A percentile compares a stretch with the other conserved stretches of the same genome.
phyloP scores from a whole-genome alignment of 2,113 vertebrate species.

The Pangasianodon hypophthalmus region DNA sequence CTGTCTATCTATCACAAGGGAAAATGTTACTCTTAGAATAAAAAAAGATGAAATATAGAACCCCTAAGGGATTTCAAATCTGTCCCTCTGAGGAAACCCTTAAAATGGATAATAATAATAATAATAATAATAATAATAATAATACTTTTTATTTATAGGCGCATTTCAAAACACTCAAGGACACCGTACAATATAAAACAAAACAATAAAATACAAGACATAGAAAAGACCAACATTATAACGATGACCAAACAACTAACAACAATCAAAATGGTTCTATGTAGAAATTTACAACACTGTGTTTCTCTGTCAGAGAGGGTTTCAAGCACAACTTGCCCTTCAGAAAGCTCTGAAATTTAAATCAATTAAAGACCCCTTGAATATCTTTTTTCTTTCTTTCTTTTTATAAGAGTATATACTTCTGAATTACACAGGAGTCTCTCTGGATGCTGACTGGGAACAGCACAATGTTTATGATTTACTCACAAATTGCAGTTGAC shows the following conservation, averaged over 20 bases:
- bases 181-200: too few relatives aligned
- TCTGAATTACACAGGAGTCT: background rate
- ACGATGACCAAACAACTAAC: too few relatives aligned
- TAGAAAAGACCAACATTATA: too few relatives aligned
- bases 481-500: background rate
- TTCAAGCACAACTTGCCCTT: background rate
- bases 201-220: too few relatives aligned
- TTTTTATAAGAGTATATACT: too few relatives aligned
- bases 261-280: background rate
- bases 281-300: background rate
- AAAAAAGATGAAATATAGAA: background rate
- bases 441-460: background rate
- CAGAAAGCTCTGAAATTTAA: background rate
- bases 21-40: background rate
- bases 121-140: too few relatives aligned
- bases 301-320: background rate
- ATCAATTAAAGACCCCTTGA: background rate
- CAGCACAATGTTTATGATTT: too few relatives aligned
- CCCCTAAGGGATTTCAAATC: background rate
- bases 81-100: background rate
- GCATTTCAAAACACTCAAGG: too few relatives aligned
- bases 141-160: too few relatives aligned
- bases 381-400: background rate
- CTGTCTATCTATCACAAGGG: background rate
- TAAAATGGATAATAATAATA: too few relatives aligned